These are phyloP conservation scores for Macrochelys suwanniensis DNA, from an alignment of 2,797 vertebrate species.

Conservation along the genomic window DNA sequence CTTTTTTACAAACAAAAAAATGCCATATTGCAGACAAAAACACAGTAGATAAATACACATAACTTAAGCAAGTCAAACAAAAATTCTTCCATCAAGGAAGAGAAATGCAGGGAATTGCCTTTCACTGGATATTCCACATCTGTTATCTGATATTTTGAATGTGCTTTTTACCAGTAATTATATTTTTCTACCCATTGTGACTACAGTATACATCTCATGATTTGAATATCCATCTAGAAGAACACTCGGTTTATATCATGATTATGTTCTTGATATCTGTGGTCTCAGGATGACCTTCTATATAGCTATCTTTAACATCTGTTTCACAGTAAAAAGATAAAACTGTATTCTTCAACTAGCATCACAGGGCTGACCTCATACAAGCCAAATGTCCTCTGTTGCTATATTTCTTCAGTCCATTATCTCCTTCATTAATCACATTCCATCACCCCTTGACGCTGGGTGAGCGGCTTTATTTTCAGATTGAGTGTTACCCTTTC, in stretches of 20 bases:
- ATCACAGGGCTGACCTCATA: not conserved
- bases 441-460: not conserved
- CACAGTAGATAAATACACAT: not conserved
- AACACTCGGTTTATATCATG: not conserved
- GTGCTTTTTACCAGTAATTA: not conserved
- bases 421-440: conserved; percentile 30
- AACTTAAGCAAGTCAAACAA: not conserved
- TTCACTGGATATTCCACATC: not conserved
- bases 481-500: conserved; percentile 6
- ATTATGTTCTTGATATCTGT: not conserved
- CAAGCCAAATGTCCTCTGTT: not conserved
- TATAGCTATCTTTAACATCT: not conserved
- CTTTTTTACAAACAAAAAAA: not conserved
- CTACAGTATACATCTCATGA: not conserved
- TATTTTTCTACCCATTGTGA: not conserved
- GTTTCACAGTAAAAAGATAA: not conserved
- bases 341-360: not conserved
- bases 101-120: rapidly evolving
- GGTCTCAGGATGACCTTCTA: not conserved
- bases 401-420: conserved; percentile 7
- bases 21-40: not conserved
- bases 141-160: not conserved
- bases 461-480: not conserved
- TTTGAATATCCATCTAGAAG: not conserved
- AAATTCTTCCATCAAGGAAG: not conserved